These are phyloP conservation scores for Eudyptes chrysolophus DNA, from an alignment of 2,113 vertebrate genomes.

Conservation along the genomic window DNA sequence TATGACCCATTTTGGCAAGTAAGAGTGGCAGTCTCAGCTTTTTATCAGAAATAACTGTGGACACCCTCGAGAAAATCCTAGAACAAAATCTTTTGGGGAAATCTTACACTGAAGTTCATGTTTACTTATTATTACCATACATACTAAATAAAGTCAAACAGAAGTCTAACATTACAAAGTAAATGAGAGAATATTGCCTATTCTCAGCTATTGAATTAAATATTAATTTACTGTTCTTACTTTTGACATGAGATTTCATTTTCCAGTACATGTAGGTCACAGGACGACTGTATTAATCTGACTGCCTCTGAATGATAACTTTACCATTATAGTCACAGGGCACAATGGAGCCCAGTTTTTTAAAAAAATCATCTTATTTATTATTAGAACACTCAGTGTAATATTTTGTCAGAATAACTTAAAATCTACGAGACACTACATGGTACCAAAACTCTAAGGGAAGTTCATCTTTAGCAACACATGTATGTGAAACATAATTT, in stretches of 20 bases:
- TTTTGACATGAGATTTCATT: not conserved
- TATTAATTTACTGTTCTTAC: not conserved
- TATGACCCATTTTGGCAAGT: not conserved
- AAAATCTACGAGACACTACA: not conserved
- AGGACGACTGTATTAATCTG: not conserved
- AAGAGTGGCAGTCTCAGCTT: not conserved
- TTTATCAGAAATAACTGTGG: not conserved
- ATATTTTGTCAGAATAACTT: not conserved
- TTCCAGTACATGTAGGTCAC: not conserved
- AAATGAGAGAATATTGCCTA: not conserved
- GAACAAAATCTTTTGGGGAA: not conserved
- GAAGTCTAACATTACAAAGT: not conserved
- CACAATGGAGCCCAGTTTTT: not conserved
- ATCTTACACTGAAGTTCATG: not conserved
- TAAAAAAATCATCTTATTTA: not conserved
- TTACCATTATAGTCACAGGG: not conserved
- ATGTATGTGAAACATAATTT: slow-evolving; percentile 45
- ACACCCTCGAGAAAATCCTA: not conserved
- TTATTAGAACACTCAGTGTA: not conserved
- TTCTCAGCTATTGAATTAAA: not conserved
- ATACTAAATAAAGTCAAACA: not conserved
- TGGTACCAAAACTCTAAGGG: not conserved
- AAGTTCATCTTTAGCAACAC: not conserved
- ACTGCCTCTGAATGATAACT: not conserved
- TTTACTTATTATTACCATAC: not conserved